Conservation (phyloP, 2,797 vertebrate species). For the Mareca strepera region DNA sequence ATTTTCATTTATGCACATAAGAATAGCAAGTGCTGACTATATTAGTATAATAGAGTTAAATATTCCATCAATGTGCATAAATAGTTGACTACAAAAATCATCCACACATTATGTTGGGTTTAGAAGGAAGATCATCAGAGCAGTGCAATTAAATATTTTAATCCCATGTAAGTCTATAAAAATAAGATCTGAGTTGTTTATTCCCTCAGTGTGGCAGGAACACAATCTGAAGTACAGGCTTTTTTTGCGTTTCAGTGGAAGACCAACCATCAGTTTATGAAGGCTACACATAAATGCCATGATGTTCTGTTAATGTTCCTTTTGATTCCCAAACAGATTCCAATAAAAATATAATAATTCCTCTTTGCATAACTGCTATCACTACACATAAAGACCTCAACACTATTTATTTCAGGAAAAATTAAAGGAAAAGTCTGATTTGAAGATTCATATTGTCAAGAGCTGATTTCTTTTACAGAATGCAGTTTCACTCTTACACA, state of each 20-base stretch:
- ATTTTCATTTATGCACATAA: background rate
- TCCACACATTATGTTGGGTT: background rate
- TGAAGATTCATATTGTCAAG: background rate
- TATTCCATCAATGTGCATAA: background rate
- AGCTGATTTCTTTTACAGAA: background rate
- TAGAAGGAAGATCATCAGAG: background rate
- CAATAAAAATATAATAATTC: background rate
- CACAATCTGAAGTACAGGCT: background rate
- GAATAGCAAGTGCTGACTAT: background rate
- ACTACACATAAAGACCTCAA: background rate
- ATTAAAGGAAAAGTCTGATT: background rate
- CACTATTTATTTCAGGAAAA: background rate
- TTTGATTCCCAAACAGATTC: background rate
- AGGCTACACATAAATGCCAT: background rate
- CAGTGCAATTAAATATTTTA: background rate
- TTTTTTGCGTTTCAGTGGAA: background rate
- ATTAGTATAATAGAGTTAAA: background rate
- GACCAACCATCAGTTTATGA: background rate
- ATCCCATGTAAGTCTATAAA: background rate
- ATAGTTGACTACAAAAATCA: background rate
- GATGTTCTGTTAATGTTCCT: background rate
- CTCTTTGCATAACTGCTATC: background rate
- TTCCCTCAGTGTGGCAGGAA: background rate
- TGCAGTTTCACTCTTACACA: background rate
- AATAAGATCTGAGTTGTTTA: background rate